Base-by-base conservation (phyloP, 1,140 invertebrate species). In the Conus betulinus region DNA sequence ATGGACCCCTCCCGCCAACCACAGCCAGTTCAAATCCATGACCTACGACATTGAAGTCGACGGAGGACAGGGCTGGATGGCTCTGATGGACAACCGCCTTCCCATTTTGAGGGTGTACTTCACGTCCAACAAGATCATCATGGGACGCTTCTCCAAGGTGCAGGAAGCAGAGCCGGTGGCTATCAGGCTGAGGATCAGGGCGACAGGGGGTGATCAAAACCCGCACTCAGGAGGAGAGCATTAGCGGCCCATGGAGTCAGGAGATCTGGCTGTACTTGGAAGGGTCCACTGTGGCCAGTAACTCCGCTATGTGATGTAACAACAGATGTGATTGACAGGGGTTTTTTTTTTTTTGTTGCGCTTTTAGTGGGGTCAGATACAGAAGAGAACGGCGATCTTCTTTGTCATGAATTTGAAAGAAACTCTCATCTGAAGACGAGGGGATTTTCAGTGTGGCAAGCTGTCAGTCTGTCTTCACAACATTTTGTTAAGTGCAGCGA, bases 121-220 rank as follows among this genome's bases (percentile, higher is more conserved):
- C 55, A 84, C 82, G 11, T 63, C 82, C 52, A 51, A 84, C n/a
- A 84, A 84, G 57, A 63, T 84, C n/a, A 60, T 84, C 53, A 23
- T 84, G 55, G 82, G 82, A 63, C 82, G 82, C 4, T 84, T 27
- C 27, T 84, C 82, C 11, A 53, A 53, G 5, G 57, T 53, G 53
- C 82, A 84, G 52, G 82, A 84, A 52, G 82, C 57, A 23, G 82
- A 84, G 57, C 82, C 82, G 20, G 55, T 84, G 82, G 82, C 82
- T 11, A 1, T 84, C 39, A 23, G 82, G 82, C 17, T 84, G 57
- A 20, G 57, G 15, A 39, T 84, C 11, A 55, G 82, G 2, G 82
- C 82, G 8, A 84, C 82, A 17, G 82, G 82, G 82, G 25, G 53
- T 53, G 27, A 39, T 84, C 3, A 84, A 84, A 39, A n/a, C 20